Evolutionary conservation across 2,113 vertebrate genomes (phyloP), one percentile per base, ranked within the genome.

Genomic region (Sterna hirundo): DNA sequence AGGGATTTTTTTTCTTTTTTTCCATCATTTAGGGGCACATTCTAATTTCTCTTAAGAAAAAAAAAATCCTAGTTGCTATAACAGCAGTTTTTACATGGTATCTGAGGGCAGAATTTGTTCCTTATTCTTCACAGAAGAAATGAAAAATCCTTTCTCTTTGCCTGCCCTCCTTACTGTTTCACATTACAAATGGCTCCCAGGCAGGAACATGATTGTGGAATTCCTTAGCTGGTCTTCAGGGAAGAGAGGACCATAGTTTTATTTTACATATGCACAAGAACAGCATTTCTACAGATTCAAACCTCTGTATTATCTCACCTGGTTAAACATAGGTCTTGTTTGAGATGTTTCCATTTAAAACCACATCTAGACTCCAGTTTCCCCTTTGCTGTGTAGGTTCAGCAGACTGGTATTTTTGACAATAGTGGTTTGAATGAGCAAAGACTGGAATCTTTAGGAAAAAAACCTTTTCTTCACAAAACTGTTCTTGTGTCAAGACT

Each of bases 121-220:
- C 86, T 94, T 89, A 80, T 71, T 95, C 71, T 95, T 95, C 84
- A 83, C 74, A 93, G 80, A 82, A 94, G 70, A 95, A 95, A 91
- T 75, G 47, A 77, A 72, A 81, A 90, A 42, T 83, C 55, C 87
- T 42, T 86, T 69, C 62, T 81, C 62, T 88, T 79, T 93, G 49
- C 58, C 54, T 83, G 62, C 66, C 58, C 30, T 93, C 74, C 78
- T 91, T 91, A 38, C 34, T 72, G 34, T 65, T 86, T 91, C 93
- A 57, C 61, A 27, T 83, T 69, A 96, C 74, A 91, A 69, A 87
- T 51, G 83, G 46, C 93, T 94, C 42, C 42, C 49, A 77, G 96
- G 62, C 84, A 95, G 66, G 36, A 90, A 83, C 46, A 72, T 8
- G 75, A 74, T 14, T 92, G 51, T 80, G 80, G 17, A 46, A 70